phyloP scores from a whole-genome alignment of 2,113 vertebrate genomes.

The Bufo gargarizans region DNA sequence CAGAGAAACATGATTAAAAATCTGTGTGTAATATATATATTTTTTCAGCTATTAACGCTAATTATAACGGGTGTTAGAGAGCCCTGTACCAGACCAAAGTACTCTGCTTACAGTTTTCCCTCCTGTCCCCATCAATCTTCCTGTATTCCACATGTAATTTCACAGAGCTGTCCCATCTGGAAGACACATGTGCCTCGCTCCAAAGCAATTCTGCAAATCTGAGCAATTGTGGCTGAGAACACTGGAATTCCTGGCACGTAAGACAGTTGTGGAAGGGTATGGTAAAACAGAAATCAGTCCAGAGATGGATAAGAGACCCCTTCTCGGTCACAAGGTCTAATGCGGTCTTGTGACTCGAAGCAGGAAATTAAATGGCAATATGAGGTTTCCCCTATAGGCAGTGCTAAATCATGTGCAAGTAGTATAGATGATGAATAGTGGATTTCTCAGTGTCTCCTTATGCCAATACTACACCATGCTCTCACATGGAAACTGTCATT shows the following conservation, averaged over 20 bases:
- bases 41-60: background rate
- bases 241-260: constrained; percentile 41
- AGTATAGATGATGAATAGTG: background rate
- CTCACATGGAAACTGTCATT: background rate
- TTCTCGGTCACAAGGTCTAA: constrained; percentile 42
- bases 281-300: constrained; percentile 5
- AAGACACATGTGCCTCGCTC: constrained; percentile 52
- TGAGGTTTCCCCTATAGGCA: background rate
- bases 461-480: background rate
- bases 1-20: too few relatives aligned
- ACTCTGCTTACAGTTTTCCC: constrained; percentile 3
- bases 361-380: background rate
- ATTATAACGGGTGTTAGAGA: background rate
- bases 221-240: constrained; percentile 44
- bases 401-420: background rate
- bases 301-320: constrained; percentile 4
- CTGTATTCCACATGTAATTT: constrained; percentile 15
- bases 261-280: constrained; percentile 29
- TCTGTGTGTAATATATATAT: background rate
- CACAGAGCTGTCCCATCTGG: constrained; percentile 46
- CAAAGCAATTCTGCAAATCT: constrained; percentile 42
- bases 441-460: background rate
- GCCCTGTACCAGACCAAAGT: background rate
- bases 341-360: constrained; percentile 34
- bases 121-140: constrained; percentile 49